Evolutionary conservation across 2,113 vertebrate species (phyloP).

Genomic region (Eudorcas thomsonii): DNA sequence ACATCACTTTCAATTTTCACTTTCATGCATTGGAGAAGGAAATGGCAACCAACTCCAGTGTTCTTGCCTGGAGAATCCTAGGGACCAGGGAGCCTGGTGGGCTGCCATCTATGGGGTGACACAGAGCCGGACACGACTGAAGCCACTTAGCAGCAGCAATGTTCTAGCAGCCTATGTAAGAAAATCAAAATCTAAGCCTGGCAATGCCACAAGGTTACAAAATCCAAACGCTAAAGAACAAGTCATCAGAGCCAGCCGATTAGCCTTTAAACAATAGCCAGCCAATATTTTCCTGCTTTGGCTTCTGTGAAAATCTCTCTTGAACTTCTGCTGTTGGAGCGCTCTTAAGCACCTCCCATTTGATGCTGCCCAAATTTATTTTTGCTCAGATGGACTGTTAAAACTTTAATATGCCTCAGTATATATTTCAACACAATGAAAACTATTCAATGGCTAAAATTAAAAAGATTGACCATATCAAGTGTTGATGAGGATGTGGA

Average conservation of each 20-base stretch:
- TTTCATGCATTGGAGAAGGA: too few relatives aligned
- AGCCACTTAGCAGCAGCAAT: too few relatives aligned
- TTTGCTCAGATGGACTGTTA: not conserved
- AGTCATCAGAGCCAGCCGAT: not conserved
- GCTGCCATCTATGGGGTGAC: too few relatives aligned
- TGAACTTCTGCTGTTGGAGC: not conserved
- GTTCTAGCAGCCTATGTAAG: not conserved
- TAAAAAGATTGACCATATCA: not conserved
- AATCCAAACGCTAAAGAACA: not conserved
- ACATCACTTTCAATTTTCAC: too few relatives aligned
- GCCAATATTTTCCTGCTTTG: not conserved
- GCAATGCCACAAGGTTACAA: not conserved
- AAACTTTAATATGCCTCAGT: not conserved
- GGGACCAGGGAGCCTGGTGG: too few relatives aligned
- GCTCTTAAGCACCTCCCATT: not conserved
- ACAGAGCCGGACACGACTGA: too few relatives aligned
- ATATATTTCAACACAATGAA: not conserved
- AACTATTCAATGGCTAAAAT: not conserved
- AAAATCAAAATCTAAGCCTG: not conserved
- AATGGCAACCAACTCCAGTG: too few relatives aligned
- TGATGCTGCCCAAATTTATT: not conserved
- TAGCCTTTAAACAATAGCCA: not conserved
- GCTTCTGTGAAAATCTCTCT: not conserved
- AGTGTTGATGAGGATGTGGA: not conserved
- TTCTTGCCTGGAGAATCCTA: too few relatives aligned